phyloP scores from a whole-genome alignment of 2,113 vertebrate species.

The Gymnobelideus leadbeateri region DNA sequence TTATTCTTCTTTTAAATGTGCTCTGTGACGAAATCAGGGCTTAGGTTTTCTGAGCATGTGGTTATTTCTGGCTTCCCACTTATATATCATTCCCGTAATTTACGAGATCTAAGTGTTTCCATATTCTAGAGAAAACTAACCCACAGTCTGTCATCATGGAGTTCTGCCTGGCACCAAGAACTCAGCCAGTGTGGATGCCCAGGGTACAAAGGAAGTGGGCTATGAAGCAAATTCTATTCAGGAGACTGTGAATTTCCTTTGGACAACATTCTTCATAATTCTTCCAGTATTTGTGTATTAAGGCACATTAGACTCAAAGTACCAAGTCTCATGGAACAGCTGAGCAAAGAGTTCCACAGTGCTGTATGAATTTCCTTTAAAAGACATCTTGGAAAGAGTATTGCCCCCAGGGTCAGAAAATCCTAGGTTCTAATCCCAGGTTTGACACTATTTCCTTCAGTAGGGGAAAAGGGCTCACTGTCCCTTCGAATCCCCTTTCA shows the following conservation, averaged over 20 bases:
- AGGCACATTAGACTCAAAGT: not conserved
- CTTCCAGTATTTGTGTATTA: not conserved
- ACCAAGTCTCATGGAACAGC: not conserved
- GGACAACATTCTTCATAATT: not conserved
- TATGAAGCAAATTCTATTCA: not conserved
- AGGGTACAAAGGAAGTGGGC: not conserved
- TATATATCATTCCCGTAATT: not conserved
- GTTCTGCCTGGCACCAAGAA: not conserved
- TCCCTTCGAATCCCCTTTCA: not conserved
- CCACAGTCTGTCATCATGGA: not conserved
- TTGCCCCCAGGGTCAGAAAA: not conserved
- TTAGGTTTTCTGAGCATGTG: slow-evolving; percentile 12
- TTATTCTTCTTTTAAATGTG: slow-evolving; percentile 12
- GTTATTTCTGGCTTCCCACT: slow-evolving; percentile 16
- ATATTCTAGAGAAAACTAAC: not conserved
- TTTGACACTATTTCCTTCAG: not conserved
- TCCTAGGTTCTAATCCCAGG: not conserved
- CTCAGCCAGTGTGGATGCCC: not conserved
- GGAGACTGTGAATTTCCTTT: not conserved
- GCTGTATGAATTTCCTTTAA: not conserved
- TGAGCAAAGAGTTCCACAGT: not conserved
- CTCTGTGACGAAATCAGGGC: not conserved
- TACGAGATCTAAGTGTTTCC: slow-evolving; percentile 16
- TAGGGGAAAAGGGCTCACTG: not conserved
- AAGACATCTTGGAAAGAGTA: not conserved